Percentiles rank a stretch among this genome's conserved stretches.
These are phyloP conservation scores for Mastomys natalensis DNA, from an alignment of 2,113 vertebrate genomes.

Conservation along the genomic window DNA sequence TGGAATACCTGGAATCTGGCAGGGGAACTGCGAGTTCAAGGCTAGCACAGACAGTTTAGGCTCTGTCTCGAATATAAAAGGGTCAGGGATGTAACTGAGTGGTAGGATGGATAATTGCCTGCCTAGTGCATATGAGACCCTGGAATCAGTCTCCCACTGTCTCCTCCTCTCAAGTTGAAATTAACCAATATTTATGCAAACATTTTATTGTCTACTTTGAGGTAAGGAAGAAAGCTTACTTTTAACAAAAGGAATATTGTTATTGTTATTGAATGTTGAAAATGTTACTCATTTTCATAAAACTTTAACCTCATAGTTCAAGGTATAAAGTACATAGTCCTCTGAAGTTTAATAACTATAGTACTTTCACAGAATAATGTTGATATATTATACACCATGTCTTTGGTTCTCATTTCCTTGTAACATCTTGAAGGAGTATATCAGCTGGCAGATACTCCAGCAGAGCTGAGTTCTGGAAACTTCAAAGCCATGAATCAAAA, in stretches of 20 bases:
- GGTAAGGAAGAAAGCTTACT: not conserved
- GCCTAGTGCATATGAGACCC: not conserved
- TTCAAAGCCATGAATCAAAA: constrained; percentile 75
- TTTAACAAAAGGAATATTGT: not conserved
- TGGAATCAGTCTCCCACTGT: not conserved
- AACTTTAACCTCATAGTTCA: not conserved
- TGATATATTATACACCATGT: constrained; percentile 28
- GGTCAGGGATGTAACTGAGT: not conserved
- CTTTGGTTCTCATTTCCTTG: constrained; percentile 69
- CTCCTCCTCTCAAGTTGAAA: not conserved
- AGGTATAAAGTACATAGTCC: not conserved
- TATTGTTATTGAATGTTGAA: no score
- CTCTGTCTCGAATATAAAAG: not conserved
- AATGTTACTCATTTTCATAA: not conserved
- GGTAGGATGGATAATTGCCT: not conserved
- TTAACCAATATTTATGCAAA: not conserved
- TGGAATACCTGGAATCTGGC: not conserved
- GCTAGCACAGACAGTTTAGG: not conserved
- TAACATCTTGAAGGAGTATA: constrained; percentile 64
- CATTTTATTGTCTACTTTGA: not conserved
- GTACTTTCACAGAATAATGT: constrained; percentile 48
- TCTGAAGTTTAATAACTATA: constrained; percentile 60
- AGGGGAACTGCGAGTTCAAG: not conserved
- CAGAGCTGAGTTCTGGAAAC: constrained; percentile 69
- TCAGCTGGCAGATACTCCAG: constrained; percentile 57